These are phyloP conservation scores for Pseudomyrmex sp. DNA, from an alignment of 1,140 invertebrate species.

Conservation along the genomic window DNA sequence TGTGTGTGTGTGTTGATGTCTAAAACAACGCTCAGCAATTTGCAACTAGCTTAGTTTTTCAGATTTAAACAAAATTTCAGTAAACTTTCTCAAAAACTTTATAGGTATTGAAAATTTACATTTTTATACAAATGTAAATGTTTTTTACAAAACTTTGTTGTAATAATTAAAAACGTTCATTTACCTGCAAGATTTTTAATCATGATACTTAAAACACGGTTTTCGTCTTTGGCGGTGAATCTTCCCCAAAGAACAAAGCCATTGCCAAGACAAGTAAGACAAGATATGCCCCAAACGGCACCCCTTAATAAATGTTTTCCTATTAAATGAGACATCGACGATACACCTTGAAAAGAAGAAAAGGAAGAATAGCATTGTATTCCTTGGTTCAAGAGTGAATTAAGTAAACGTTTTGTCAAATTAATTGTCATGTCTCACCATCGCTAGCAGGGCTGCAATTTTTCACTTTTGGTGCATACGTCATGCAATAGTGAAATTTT, in stretches of 20 bases:
- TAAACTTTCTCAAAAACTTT: background rate
- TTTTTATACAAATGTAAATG: background rate
- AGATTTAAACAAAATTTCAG: background rate
- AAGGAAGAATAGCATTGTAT: background rate
- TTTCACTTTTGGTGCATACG: slow-evolving; percentile 87
- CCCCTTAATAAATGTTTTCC: slow-evolving; percentile 87
- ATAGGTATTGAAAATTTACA: no score
- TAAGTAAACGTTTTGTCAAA: no score
- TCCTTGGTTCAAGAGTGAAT: background rate
- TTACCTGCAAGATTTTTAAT: slow-evolving; percentile 90
- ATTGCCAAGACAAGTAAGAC: slow-evolving; percentile 89
- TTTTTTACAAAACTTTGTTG: background rate
- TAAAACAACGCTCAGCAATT: background rate
- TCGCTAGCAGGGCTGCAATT: slow-evolving; percentile 89
- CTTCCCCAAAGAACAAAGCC: slow-evolving; percentile 89
- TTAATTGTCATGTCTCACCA: slow-evolving; percentile 83
- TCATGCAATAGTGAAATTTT: slow-evolving; percentile 89
- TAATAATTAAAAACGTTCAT: slow-evolving; percentile 4
- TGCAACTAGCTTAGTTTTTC: background rate
- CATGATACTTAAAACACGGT: slow-evolving; percentile 87
- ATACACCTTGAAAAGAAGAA: slow-evolving; percentile 84
- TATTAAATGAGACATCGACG: slow-evolving; percentile 89
- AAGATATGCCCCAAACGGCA: slow-evolving; percentile 90
- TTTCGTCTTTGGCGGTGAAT: slow-evolving; percentile 87
- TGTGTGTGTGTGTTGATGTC: background rate